Evolutionary conservation across 2,113 vertebrate species (phyloP), one percentile per base, ranked within the genome.

Genomic region (Eubucco bourcierii): DNA sequence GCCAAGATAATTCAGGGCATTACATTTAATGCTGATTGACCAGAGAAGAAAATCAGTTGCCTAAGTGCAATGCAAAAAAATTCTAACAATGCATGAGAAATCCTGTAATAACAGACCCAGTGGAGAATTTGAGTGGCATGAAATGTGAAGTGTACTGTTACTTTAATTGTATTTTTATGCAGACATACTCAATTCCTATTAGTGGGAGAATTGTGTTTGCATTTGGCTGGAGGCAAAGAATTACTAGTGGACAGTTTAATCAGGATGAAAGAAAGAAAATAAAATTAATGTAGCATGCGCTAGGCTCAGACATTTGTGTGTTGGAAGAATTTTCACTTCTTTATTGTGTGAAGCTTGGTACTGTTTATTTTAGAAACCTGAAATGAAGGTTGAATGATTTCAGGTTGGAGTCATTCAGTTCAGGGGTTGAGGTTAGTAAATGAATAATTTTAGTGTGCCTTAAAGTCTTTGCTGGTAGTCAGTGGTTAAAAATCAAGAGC

Each of bases 231-330:
- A 97, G 96, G 96, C 95, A 95, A 95, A 96, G 81, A 92, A 93
- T 95, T 94, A 94, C 94, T 88, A 96, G 93, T 96, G 96, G 96
- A 95, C 94, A 96, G 95, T 97, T 97, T 96, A 97, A 97, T 97
- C 93, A 88, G 95, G 83, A 96, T 93, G 95, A 95, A 97, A 96
- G 95, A 90, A 91, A 74, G 91, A 90, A 96, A 97, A 96, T 95
- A 90, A 96, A 97, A 97, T 95, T 96, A 96, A 96, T 95, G 93
- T 93, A 96, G 95, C 95, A 90, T 96, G 93, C 6, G 4, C 71
- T 52, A 60, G 70, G 84, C 86, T 94, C 87, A 93, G 93, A 85
- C 64, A 53, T 97, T 95, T 71, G 12, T 37, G 12, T 37, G 46
- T 39, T 91, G 67, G 88, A 90, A 87, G 87, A 87, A 47, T 95